phyloP scores from a whole-genome alignment of 2,888 invertebrate species.

The Ecdyonurus torrentis region DNA sequence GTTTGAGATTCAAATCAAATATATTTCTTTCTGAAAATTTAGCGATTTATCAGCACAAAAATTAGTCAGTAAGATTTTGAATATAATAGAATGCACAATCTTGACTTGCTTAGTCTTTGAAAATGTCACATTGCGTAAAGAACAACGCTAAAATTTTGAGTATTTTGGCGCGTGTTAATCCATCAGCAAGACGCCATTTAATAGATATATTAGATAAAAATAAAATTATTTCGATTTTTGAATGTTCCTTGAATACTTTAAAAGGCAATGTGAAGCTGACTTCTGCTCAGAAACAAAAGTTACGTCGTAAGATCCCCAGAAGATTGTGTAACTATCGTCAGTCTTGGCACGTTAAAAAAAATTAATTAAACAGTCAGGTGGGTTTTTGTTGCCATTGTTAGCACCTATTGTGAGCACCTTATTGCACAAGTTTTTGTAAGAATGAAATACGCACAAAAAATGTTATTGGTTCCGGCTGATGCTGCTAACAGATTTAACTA shows the following conservation, averaged over 20 bases:
- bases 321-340: not conserved
- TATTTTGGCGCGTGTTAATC: not conserved
- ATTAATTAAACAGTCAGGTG: not conserved
- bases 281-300: not conserved
- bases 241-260: not conserved
- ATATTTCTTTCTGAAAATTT: not conserved
- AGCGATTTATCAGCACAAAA: not conserved
- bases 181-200: not conserved
- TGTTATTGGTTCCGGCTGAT: not conserved
- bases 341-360: not conserved
- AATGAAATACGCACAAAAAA: slow-evolving; percentile 2
- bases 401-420: not conserved
- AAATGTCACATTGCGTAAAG: not conserved
- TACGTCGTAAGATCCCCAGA: not conserved
- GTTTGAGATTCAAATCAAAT: not conserved
- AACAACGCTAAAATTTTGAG: not conserved
- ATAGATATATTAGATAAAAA: not conserved
- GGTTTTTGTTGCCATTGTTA: not conserved
- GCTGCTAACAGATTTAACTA: no score
- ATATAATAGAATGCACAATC: not conserved
- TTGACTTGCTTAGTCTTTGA: not conserved
- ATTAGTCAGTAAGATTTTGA: not conserved
- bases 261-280: not conserved
- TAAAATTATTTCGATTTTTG: not conserved
- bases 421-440: not conserved